Evolutionary conservation across 2,113 vertebrate genomes (phyloP).

Genomic region (Cettia cetti): DNA sequence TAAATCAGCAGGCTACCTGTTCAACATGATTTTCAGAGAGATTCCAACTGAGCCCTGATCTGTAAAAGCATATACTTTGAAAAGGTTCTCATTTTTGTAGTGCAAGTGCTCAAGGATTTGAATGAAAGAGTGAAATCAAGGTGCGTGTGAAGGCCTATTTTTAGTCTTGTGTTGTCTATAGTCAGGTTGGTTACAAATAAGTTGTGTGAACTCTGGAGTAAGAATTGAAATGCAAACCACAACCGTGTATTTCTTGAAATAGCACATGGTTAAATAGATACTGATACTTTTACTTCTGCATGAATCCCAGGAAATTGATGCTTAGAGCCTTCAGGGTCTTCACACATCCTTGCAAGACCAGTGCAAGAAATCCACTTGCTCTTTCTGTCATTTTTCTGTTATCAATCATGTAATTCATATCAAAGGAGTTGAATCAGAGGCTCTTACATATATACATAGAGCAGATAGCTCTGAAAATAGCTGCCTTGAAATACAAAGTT

Average conservation of each 20-base stretch:
- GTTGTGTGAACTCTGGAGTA: background rate
- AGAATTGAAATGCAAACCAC: background rate
- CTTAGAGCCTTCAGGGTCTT: background rate
- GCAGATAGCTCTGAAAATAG: background rate
- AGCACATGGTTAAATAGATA: background rate
- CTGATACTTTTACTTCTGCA: background rate
- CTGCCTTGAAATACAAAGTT: background rate
- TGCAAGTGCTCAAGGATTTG: background rate
- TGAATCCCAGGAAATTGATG: fast-evolving
- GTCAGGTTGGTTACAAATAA: background rate
- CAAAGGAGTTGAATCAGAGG: background rate
- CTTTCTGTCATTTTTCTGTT: background rate
- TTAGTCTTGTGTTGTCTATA: background rate
- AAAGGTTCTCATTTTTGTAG: background rate
- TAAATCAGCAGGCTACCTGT: background rate
- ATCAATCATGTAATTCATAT: background rate
- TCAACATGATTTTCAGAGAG: background rate
- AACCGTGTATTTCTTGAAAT: background rate
- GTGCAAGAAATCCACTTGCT: background rate
- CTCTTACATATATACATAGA: background rate
- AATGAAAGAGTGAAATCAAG: background rate
- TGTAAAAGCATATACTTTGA: background rate
- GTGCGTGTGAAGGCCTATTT: background rate
- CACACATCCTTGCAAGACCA: background rate
- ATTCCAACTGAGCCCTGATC: background rate